A percentile compares a stretch with the other conserved stretches of the same genome.
These are phyloP conservation scores for Malaclemys terrapin DNA, from an alignment of 2,113 vertebrate species.

Conservation along the genomic window DNA sequence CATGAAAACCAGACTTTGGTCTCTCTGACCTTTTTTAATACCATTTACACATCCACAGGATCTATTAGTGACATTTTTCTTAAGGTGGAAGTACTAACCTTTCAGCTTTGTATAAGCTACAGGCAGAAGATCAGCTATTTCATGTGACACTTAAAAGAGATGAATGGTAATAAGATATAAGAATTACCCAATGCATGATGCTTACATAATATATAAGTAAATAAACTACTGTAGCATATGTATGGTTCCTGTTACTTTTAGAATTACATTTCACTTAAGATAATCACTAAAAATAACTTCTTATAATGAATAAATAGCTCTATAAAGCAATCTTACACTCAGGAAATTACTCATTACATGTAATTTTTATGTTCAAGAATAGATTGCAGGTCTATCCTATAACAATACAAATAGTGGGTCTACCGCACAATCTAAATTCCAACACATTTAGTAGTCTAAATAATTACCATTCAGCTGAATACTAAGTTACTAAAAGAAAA, in stretches of 20 bases:
- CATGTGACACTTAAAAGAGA: not conserved
- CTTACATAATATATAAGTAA: conserved; percentile 49
- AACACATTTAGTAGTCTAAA: conserved; percentile 51
- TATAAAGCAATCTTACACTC: conserved; percentile 54
- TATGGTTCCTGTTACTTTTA: conserved; percentile 44
- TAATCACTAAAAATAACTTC: conserved; percentile 71
- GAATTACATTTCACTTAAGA: conserved; percentile 58
- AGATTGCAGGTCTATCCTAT: conserved; percentile 50
- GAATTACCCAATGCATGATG: not conserved
- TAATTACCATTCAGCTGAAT: conserved; percentile 29
- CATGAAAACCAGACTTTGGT: conserved; percentile 77
- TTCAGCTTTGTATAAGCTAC: conserved; percentile 32
- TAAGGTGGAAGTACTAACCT: conserved; percentile 65
- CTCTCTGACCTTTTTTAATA: conserved; percentile 74
- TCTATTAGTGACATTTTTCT: conserved; percentile 67
- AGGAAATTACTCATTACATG: conserved; percentile 69
- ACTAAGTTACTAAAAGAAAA: not conserved
- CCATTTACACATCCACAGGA: conserved; percentile 58
- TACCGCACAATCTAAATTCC: conserved; percentile 33
- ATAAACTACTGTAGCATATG: conserved; percentile 36
- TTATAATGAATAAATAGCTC: conserved; percentile 64
- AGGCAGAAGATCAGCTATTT: conserved; percentile 29
- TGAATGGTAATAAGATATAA: not conserved
- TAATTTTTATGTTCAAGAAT: conserved; percentile 66
- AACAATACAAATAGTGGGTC: conserved; percentile 52